phyloP scores from a whole-genome alignment of 1,140 invertebrate species.

The Metaphire vulgaris region DNA sequence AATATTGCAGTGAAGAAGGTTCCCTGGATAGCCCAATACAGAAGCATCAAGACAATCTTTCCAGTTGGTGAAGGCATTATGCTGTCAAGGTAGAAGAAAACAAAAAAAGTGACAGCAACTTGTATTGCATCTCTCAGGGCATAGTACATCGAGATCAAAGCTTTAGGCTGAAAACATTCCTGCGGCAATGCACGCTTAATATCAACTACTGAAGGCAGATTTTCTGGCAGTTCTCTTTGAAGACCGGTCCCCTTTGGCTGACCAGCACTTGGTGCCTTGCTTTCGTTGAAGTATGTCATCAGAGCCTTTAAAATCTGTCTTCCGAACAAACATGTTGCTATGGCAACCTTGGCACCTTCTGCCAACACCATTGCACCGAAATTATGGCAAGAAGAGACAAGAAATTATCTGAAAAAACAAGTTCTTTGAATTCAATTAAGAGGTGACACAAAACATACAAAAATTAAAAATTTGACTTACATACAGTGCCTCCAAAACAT shows the following conservation, averaged over 20 bases:
- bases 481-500: no score
- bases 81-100: slow-evolving; percentile 31
- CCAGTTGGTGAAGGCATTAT: neutral
- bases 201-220: slow-evolving; percentile 30
- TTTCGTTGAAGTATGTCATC: neutral
- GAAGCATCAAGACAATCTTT: slow-evolving; percentile 16
- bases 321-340: neutral
- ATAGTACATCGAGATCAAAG: slow-evolving; percentile 38
- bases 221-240: neutral
- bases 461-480: no score
- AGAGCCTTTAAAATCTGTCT: neutral
- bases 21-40: slow-evolving; percentile 46
- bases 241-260: slow-evolving; percentile 4
- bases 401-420: no score
- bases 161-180: slow-evolving; percentile 39
- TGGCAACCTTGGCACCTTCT: neutral
- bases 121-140: slow-evolving; percentile 36
- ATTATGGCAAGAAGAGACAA: neutral
- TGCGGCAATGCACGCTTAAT: slow-evolving; percentile 34
- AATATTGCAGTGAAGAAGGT: slow-evolving; percentile 50
- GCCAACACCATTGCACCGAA: neutral
- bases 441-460: no score
- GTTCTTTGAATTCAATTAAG: no score
- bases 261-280: neutral
- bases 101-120: slow-evolving; percentile 36